Percentiles rank a stretch among this genome's conserved stretches.
Conservation (phyloP, 2,888 invertebrate species). For the Cordilura impudica region DNA sequence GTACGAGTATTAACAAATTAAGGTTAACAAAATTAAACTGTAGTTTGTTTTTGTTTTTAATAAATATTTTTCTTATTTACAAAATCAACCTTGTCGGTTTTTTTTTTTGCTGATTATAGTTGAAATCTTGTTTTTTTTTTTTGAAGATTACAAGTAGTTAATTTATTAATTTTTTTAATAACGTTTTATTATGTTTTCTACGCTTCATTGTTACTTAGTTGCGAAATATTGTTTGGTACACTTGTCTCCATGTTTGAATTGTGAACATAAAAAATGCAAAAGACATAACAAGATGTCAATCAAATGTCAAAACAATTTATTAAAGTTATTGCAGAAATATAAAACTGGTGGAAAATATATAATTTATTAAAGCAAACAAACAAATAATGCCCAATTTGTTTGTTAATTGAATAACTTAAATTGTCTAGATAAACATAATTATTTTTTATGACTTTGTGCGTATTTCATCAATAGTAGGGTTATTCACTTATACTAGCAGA, state of each 20-base stretch:
- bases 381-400: constrained; percentile 37
- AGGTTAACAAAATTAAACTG: neutral
- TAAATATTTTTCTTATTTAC: constrained; percentile 8
- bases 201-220: constrained; percentile 43
- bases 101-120: neutral
- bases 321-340: constrained; percentile 24
- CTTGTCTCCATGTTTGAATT: neutral
- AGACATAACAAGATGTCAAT: constrained; percentile 47
- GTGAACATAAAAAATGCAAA: neutral
- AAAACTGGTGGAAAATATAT: neutral
- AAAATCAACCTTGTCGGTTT: constrained; percentile 10
- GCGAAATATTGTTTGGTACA: neutral
- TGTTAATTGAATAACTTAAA: constrained; percentile 55
- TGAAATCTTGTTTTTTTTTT: constrained; percentile 9
- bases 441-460: constrained; percentile 6
- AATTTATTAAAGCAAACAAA: constrained; percentile 25
- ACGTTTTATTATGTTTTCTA: neutral
- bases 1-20: neutral
- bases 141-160: neutral
- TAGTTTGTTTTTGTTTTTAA: neutral
- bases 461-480: neutral
- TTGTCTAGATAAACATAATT: constrained; percentile 10
- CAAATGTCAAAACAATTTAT: constrained; percentile 60
- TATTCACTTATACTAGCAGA: no score
- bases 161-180: neutral